phyloP scores from a whole-genome alignment of 1,140 invertebrate species.

The Hycleus cichorii region DNA sequence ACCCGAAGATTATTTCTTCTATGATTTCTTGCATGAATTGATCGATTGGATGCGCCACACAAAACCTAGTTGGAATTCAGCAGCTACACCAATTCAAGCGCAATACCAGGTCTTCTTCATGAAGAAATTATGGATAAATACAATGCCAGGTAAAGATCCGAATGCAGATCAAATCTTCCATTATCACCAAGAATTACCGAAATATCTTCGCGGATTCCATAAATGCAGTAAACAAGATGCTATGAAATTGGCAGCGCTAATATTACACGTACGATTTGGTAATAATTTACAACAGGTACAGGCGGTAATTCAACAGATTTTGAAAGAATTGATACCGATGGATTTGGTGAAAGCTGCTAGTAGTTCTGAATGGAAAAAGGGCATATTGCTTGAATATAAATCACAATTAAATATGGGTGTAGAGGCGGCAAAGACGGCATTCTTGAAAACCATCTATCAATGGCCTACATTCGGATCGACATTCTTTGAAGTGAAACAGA shows the following conservation, averaged over 20 bases:
- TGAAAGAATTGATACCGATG: conserved; percentile 70
- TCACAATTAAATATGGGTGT: conserved; percentile 48
- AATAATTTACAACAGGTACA: conserved; percentile 48
- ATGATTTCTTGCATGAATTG: conserved; percentile 86
- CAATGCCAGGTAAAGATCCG: conserved; percentile 75
- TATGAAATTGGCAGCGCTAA: conserved; percentile 66
- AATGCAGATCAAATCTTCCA: conserved; percentile 93
- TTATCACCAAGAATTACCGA: conserved; percentile 90
- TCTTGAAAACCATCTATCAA: conserved; percentile 72
- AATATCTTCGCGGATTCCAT: conserved; percentile 84
- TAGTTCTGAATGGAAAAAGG: conserved; percentile 76
- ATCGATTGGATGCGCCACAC: conserved; percentile 82
- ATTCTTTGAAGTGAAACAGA: conserved; percentile 91
- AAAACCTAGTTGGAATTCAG: conserved; percentile 59
- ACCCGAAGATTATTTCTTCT: conserved; percentile 88
- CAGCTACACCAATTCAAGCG: conserved; percentile 56
- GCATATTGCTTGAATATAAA: conserved; percentile 59
- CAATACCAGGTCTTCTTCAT: conserved; percentile 94
- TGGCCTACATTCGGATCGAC: conserved; percentile 91
- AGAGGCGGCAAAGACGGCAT: conserved; percentile 75
- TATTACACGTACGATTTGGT: conserved; percentile 72
- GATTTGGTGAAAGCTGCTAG: conserved; percentile 69
- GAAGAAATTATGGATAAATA: conserved; percentile 94
- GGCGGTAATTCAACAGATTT: conserved; percentile 49
- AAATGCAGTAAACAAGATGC: conserved; percentile 75